phyloP scores from a whole-genome alignment of 2,888 invertebrate species.

The Hirtodrosophila confusa region DNA sequence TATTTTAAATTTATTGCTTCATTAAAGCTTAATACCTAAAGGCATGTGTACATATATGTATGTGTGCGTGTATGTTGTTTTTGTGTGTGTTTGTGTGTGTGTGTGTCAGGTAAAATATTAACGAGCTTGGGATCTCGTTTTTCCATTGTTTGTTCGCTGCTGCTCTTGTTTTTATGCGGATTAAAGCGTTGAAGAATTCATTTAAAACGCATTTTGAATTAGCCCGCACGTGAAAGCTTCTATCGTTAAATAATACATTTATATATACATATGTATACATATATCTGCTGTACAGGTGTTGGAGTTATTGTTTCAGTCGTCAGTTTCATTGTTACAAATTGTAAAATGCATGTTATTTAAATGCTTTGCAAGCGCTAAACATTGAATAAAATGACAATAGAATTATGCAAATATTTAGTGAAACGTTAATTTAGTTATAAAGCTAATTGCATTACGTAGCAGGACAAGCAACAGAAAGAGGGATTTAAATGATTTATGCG shows the following conservation, averaged over 20 bases:
- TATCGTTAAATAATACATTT: conserved; percentile 30
- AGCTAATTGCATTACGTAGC: conserved; percentile 44
- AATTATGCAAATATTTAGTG: conserved; percentile 36
- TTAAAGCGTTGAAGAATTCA: conserved; percentile 43
- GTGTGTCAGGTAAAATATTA: conserved; percentile 65
- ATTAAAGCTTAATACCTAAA: conserved; percentile 73
- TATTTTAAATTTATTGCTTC: conserved; percentile 79
- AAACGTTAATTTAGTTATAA: conserved; percentile 44
- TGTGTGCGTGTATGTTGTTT: too few relatives aligned
- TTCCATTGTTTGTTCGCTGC: conserved; percentile 38
- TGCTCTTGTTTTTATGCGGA: conserved; percentile 23
- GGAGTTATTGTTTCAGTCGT: conserved; percentile 8
- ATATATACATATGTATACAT: conserved; percentile 2
- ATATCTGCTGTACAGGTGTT: neutral
- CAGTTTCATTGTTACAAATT: conserved; percentile 52
- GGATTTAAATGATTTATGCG: conserved; percentile 20
- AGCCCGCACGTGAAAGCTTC: conserved; percentile 22
- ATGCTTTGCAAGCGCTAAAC: conserved; percentile 33
- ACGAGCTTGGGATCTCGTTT: conserved; percentile 37
- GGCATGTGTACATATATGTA: conserved; percentile 38
- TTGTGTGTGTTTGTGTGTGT: conserved; percentile 5
- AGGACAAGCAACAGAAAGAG: neutral
- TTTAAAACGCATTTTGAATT: conserved; percentile 47
- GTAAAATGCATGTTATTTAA: conserved; percentile 47
- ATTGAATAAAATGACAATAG: conserved; percentile 35